These are phyloP conservation scores for Caenorhabditis virilis DNA, from an alignment of 2,888 invertebrate species.

Conservation along the genomic window DNA sequence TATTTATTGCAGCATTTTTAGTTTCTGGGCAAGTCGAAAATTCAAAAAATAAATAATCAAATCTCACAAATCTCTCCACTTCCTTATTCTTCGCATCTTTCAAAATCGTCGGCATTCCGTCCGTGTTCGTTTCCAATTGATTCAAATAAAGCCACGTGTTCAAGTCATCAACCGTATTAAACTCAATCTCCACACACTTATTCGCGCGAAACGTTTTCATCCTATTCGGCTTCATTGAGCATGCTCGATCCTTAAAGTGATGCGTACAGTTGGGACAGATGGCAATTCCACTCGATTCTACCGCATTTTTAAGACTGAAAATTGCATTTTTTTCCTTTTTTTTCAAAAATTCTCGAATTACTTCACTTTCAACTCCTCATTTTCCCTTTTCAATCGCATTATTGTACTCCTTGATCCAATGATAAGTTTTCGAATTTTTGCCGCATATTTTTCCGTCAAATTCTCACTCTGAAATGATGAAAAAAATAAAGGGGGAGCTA, in stretches of 20 bases:
- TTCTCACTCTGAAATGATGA: neutral
- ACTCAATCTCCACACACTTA: conserved; percentile 29
- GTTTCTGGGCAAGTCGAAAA: too few relatives aligned
- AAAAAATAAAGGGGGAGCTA: too few relatives aligned
- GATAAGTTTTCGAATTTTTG: conserved; percentile 7
- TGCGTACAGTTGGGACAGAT: conserved; percentile 32
- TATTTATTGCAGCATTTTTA: neutral
- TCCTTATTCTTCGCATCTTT: conserved; percentile 2
- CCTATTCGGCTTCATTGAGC: conserved; percentile 11
- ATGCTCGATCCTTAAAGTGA: conserved; percentile 28
- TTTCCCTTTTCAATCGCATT: conserved; percentile 10
- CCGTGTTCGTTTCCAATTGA: conserved; percentile 31
- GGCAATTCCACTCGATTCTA: conserved; percentile 9
- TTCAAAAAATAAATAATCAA: neutral
- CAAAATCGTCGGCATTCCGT: conserved; percentile 34
- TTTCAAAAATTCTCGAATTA: conserved; percentile 1
- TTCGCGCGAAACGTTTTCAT: conserved; percentile 31
- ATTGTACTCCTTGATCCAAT: conserved; percentile 16
- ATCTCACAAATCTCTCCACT: neutral
- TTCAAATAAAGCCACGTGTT: conserved; percentile 29
- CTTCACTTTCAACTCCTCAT: conserved; percentile 16
- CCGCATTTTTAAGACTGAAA: conserved; percentile 15
- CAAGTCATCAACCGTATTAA: conserved; percentile 14
- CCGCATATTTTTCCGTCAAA: neutral
- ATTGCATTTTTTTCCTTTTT: neutral